phyloP scores from a whole-genome alignment of 2,797 vertebrate species.

The Propithecus deckenii region DNA sequence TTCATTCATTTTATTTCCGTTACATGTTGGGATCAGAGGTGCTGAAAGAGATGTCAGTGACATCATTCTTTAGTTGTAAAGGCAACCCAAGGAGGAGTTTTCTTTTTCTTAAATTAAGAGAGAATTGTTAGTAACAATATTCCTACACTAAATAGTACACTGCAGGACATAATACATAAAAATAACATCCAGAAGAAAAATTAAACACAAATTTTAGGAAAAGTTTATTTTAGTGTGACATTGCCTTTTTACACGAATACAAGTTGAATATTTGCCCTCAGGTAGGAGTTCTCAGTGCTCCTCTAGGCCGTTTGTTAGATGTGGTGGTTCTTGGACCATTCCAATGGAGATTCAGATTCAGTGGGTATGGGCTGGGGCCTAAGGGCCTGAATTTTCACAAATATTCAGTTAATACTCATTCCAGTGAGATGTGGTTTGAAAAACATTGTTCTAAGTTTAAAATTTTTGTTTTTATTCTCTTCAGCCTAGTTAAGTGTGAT shows the following conservation, averaged over 20 bases:
- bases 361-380: background rate
- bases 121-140: slow-evolving; percentile 5
- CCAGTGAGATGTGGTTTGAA: background rate
- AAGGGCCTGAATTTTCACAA: background rate
- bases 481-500: background rate
- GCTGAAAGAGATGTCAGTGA: background rate
- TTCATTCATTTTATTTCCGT: slow-evolving; percentile 5
- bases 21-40: background rate
- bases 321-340: background rate
- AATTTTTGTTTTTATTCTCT: background rate
- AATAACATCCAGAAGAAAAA: background rate
- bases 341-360: background rate
- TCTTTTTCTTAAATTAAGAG: background rate
- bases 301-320: background rate
- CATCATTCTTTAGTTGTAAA: slow-evolving; percentile 24
- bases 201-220: background rate
- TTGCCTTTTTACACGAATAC: background rate
- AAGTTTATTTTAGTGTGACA: background rate
- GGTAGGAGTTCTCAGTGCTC: background rate
- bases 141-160: slow-evolving; percentile 15
- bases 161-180: slow-evolving; percentile 10
- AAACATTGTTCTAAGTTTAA: background rate
- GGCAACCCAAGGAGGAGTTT: background rate
- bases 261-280: rapidly evolving
- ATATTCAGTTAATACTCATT: background rate